Percentiles rank a stretch among this genome's conserved stretches.
phyloP scores from a whole-genome alignment of 2,888 invertebrate species.

The Dioctria rufipes region DNA sequence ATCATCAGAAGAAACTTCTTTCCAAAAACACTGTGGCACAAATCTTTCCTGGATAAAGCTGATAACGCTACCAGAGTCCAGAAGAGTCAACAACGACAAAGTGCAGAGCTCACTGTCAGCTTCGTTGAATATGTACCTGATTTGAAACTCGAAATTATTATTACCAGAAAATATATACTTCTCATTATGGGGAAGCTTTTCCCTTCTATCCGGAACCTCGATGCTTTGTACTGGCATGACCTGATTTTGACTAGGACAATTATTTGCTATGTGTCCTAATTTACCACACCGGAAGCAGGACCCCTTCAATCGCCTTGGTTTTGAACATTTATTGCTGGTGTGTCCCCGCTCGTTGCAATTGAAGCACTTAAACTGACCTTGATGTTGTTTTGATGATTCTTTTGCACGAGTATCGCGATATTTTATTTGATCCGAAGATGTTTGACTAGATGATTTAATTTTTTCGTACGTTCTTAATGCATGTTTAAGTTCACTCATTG shows the following conservation, averaged over 20 bases:
- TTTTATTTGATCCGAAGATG: not conserved
- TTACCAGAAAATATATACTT: not conserved
- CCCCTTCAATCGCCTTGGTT: not conserved
- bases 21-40: slow-evolving; percentile 44
- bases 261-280: not conserved
- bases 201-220: not conserved
- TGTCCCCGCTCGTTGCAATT: slow-evolving; percentile 30
- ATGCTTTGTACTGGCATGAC: not conserved
- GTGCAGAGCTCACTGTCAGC: not conserved
- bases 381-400: not conserved
- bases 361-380: not conserved
- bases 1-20: not conserved
- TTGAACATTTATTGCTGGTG: not conserved
- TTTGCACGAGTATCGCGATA: not conserved
- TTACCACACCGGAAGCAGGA: slow-evolving; percentile 5
- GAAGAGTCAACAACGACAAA: not conserved
- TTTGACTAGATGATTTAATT: not conserved
- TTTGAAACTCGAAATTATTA: slow-evolving; percentile 5
- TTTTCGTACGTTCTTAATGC: slow-evolving; percentile 42
- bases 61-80: slow-evolving; percentile 55
- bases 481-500: slow-evolving; percentile 37
- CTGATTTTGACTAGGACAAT: not conserved
- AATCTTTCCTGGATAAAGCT: slow-evolving; percentile 54
- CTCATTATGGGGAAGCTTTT: not conserved
- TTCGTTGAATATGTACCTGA: not conserved